Conservation (phyloP, 2,113 vertebrate species). For the Sylvia atricapilla region DNA sequence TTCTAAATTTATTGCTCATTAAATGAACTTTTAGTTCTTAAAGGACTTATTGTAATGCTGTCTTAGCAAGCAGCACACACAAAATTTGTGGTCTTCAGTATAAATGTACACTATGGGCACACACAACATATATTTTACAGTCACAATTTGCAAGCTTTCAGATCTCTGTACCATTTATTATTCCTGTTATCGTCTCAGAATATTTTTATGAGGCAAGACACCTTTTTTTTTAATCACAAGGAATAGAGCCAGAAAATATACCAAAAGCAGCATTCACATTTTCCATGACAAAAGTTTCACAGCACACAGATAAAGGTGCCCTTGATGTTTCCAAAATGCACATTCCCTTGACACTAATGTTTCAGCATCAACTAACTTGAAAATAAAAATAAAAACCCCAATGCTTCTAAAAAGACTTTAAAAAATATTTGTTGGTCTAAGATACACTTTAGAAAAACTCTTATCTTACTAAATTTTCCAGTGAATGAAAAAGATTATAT, state of each 20-base stretch:
- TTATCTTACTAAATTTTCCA: neutral
- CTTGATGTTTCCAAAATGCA: neutral
- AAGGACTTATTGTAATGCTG: neutral
- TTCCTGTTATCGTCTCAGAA: neutral
- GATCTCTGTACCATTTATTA: neutral
- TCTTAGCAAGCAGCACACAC: neutral
- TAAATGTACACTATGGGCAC: neutral
- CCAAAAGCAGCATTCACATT: neutral
- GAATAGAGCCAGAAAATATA: neutral
- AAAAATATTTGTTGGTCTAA: neutral
- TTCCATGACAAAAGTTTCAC: neutral
- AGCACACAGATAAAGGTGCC: neutral
- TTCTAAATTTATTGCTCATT: neutral
- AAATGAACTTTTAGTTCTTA: neutral
- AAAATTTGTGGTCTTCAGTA: neutral
- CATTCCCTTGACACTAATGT: neutral
- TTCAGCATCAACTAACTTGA: neutral
- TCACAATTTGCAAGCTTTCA: neutral
- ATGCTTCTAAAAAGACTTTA: neutral
- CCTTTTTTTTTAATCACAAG: neutral
- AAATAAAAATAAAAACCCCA: neutral
- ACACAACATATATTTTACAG: neutral
- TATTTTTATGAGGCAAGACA: neutral
- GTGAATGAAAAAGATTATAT: neutral
- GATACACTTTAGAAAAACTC: neutral